These are phyloP conservation scores for Helobdella robusta DNA, from an alignment of 2,888 invertebrate genomes.

Conservation along the genomic window DNA sequence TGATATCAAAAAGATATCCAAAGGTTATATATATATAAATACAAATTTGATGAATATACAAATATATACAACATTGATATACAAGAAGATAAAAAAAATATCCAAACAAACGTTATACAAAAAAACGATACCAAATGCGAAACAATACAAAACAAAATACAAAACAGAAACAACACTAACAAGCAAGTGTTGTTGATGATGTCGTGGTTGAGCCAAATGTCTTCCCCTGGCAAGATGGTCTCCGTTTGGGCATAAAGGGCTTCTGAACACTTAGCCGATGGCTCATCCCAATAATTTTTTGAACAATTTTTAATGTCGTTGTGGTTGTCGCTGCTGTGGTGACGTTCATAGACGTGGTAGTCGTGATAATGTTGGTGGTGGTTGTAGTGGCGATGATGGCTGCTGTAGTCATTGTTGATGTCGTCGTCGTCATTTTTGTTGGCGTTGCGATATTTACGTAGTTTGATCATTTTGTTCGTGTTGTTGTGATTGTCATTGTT, in stretches of 20 bases:
- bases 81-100: no score
- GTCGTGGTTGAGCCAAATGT: neutral
- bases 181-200: neutral
- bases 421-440: neutral
- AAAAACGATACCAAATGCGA: no score
- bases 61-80: no score
- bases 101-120: no score
- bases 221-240: neutral
- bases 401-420: neutral
- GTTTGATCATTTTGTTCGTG: neutral
- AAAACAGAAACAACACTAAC: neutral
- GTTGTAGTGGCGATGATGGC: slow-evolving; percentile 3
- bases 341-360: neutral
- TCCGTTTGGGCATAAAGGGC: no score
- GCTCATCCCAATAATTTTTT: no score
- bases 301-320: no score
- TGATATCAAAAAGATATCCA: no score
- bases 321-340: slow-evolving; percentile 1
- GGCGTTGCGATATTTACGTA: neutral
- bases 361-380: neutral
- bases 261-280: no score
- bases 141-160: no score
- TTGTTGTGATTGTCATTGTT: neutral
- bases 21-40: no score
- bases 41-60: no score